Percentiles rank a stretch among this genome's conserved stretches.
Evolutionary conservation across 35 echinoderm and acorn worm genomes (phyloP).

Genomic region (Apostichopus californicus): DNA sequence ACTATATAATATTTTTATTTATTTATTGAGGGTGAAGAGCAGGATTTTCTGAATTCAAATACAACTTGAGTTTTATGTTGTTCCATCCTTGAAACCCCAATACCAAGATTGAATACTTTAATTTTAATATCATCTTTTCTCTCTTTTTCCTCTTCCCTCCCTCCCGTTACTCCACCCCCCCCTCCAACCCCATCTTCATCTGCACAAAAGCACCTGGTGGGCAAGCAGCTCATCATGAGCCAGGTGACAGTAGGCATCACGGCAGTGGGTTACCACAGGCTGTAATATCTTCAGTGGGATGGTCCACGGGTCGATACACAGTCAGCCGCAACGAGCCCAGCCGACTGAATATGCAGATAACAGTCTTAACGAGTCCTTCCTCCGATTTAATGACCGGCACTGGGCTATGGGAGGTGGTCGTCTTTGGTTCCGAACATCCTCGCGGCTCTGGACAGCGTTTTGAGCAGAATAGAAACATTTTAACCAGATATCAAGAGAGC

Average conservation of each 20-base stretch:
- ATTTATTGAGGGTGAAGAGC: too few relatives aligned
- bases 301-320: background rate
- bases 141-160: background rate
- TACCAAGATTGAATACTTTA: too few relatives aligned
- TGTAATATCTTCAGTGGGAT: background rate
- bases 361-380: background rate
- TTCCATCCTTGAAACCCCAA: too few relatives aligned
- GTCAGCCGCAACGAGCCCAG: background rate
- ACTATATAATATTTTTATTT: too few relatives aligned
- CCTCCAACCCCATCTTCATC: too few relatives aligned
- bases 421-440: slow-evolving; percentile 64
- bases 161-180: background rate
- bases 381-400: slow-evolving; percentile 55
- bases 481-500: slow-evolving; percentile 43
- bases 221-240: background rate
- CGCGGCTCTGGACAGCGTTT: slow-evolving; percentile 75
- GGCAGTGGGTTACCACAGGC: slow-evolving; percentile 14
- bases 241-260: background rate
- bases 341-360: slow-evolving; percentile 9
- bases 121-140: too few relatives aligned
- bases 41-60: too few relatives aligned
- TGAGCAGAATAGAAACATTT: slow-evolving; percentile 77
- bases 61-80: too few relatives aligned
- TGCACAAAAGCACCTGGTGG: background rate
- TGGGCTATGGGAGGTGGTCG: slow-evolving; percentile 66